These are phyloP conservation scores for Echinarachnius parma DNA, from an alignment of 53 echinoderm and acorn worm genomes.

Conservation along the genomic window DNA sequence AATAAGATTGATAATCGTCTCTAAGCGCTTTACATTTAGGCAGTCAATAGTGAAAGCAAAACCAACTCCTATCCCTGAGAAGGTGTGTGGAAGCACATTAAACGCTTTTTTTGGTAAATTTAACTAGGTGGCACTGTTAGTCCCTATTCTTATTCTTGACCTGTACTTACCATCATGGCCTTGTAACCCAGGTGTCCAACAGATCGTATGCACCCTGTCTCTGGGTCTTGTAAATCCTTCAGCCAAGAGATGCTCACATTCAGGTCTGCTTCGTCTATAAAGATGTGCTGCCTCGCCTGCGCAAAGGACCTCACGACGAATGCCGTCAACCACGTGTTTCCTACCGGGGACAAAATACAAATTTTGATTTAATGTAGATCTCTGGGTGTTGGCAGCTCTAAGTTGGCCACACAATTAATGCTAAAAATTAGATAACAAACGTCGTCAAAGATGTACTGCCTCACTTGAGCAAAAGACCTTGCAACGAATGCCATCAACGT, in stretches of 20 bases:
- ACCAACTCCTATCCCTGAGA: too few species aligned
- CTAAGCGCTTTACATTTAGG: too few species aligned
- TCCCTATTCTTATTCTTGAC: too few species aligned
- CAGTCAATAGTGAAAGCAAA: too few species aligned
- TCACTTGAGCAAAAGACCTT: slow-evolving; percentile 74
- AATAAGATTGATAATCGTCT: too few species aligned
- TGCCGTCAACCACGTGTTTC: slow-evolving; percentile 84
- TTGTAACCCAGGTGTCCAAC: slow-evolving; percentile 78
- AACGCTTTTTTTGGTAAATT: too few species aligned
- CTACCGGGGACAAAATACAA: slow-evolving; percentile 3
- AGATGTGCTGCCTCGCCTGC: slow-evolving; percentile 70
- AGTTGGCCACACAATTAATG: too few species aligned
- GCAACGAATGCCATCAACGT: slow-evolving; percentile 82
- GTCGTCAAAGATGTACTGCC: slow-evolving; percentile 72
- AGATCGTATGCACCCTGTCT: slow-evolving; percentile 70
- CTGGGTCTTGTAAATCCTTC: slow-evolving; percentile 59
- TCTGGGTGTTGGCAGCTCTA: not conserved
- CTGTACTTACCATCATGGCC: slow-evolving; percentile 74
- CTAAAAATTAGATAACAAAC: slow-evolving; percentile 64
- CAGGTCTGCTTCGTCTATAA: slow-evolving; percentile 72
- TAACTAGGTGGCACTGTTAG: too few species aligned
- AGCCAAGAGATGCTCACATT: slow-evolving; percentile 73
- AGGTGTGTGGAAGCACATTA: too few species aligned
- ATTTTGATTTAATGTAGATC: not conserved
- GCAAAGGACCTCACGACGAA: slow-evolving; percentile 78